These are phyloP conservation scores for Brienomyrus longianalis DNA, from an alignment of 2,113 vertebrate species.

Conservation along the genomic window DNA sequence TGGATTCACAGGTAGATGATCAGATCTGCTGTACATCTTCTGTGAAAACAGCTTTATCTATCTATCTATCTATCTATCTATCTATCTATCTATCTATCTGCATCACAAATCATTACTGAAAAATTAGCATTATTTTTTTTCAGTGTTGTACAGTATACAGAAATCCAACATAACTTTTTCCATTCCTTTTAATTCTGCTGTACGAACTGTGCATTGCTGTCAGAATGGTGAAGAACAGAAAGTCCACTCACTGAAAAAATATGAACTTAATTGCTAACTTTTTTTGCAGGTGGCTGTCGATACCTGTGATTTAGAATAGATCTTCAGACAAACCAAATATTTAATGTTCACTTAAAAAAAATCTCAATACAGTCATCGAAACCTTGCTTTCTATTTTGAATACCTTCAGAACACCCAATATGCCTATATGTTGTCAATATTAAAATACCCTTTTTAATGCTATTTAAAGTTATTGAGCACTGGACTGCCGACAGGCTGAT, in stretches of 20 bases:
- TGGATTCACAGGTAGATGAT: background rate
- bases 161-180: background rate
- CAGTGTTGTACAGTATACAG: background rate
- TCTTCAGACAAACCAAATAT: background rate
- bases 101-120: background rate
- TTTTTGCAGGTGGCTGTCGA: too few relatives aligned
- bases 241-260: background rate
- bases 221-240: background rate
- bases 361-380: too few relatives aligned
- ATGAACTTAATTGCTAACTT: background rate
- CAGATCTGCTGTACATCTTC: background rate
- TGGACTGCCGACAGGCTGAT: background rate
- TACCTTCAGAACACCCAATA: background rate
- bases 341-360: background rate
- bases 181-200: background rate
- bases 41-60: background rate
- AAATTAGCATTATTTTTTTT: background rate
- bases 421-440: background rate
- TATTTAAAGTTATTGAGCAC: background rate
- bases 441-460: slow-evolving; percentile 6
- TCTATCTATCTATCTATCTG: background rate
- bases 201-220: background rate
- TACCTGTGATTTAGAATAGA: background rate
- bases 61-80: slow-evolving; percentile 13
- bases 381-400: background rate